Evolutionary conservation across 2,888 invertebrate genomes (phyloP), one percentile per base, ranked within the genome.

Genomic region (Nowickia ferox): DNA sequence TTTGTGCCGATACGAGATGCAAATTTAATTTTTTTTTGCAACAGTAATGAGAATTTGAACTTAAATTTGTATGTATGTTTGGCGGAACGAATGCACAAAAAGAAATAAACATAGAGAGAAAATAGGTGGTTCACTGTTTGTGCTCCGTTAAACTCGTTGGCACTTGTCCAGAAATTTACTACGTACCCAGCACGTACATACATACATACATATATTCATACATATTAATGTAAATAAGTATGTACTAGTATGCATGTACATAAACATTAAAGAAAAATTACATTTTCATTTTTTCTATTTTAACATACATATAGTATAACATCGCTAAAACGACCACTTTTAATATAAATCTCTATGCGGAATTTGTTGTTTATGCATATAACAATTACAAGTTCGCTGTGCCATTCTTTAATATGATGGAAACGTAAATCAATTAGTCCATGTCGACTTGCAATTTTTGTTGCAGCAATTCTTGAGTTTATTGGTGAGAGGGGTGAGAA

Each of bases 61-160:
- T 51, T 46, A 81, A 72, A 81, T 68, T 55, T 79, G 13, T 59
- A 55, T 19, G 40, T 61, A n/a, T 40, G 38, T 61, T 44, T 77
- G 55, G 55, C 68, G 42, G 48, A 53, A 42, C n/a, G 42, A 51
- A 74, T 30, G 4, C 5, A 6, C 10, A 11, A 55, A 68, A n/a
- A 55, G 30, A 48, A 19, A 15, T 22, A 53, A 19, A 30, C 13
- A 68, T 19, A 38, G 22, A 61, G 66, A 72, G 44, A 46, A 84
- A 53, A 72, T 57, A 48, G 59, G 77, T 71, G 59, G 77, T 71
- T 46, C 69, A 84, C 57, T 19, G 74, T 55, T 77, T 81, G 81
- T 85, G 84, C 81, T 81, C 84, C 84, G 78, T 78, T 85, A 85
- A 85, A 81, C 84, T 85, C 77, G 66, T 85, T 85, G 84, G 84